These are phyloP conservation scores for Bombus superbus DNA, from an alignment of 1,140 invertebrate genomes.

Conservation along the genomic window DNA sequence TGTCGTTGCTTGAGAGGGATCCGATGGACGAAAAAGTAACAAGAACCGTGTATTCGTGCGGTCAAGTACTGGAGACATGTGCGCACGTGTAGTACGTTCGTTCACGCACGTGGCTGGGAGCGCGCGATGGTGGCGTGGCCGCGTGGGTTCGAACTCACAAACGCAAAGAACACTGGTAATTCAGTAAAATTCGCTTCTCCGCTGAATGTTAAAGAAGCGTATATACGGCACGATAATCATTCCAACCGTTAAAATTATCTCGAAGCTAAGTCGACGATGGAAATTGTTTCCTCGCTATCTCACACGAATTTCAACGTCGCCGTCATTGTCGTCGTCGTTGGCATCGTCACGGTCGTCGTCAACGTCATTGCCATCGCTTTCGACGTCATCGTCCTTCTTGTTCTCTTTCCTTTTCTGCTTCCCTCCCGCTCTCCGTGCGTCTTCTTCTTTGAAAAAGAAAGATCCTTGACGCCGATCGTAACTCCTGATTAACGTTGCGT, in stretches of 20 bases:
- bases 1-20: conserved; percentile 19
- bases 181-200: neutral
- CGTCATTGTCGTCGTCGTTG: neutral
- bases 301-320: neutral
- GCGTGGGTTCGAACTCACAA: neutral
- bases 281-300: neutral
- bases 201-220: neutral
- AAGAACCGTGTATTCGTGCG: neutral
- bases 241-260: neutral
- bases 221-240: neutral
- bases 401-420: neutral
- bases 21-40: neutral
- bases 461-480: neutral
- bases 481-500: neutral
- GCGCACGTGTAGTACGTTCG: neutral
- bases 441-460: neutral
- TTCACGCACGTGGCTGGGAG: neutral
- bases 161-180: neutral
- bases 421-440: neutral
- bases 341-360: neutral
- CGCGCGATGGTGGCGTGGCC: no score
- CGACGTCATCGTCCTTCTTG: neutral
- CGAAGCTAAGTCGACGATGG: no score
- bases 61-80: neutral
- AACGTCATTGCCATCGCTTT: neutral